A percentile compares a stretch with the other conserved stretches of the same genome.
phyloP scores from a whole-genome alignment of 2,113 vertebrate species.

The Chionomys nivalis region DNA sequence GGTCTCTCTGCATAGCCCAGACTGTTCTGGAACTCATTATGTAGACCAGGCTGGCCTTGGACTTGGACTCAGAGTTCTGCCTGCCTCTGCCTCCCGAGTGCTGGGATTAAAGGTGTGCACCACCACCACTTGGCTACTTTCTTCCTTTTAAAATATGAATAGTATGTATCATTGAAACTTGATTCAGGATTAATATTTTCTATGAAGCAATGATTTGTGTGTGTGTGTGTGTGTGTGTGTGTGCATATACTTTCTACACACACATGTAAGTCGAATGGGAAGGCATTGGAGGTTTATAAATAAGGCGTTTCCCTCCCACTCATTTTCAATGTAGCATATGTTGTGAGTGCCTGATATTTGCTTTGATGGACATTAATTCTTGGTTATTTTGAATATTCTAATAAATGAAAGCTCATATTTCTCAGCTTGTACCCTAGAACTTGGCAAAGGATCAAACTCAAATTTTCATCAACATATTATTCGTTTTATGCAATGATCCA shows the following conservation, averaged over 20 bases:
- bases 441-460: constrained; percentile 7
- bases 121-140: background rate
- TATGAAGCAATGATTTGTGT: background rate
- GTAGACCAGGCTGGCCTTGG: background rate
- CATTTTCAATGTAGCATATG: background rate
- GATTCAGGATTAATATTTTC: background rate
- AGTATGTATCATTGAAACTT: background rate
- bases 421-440: background rate
- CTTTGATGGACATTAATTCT: constrained; percentile 11
- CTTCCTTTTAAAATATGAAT: background rate
- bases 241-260: too few species aligned
- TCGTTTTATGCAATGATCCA: constrained; percentile 3
- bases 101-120: background rate
- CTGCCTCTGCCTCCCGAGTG: background rate
- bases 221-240: too few species aligned
- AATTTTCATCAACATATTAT: constrained; percentile 48
- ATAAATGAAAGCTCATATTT: constrained; percentile 17
- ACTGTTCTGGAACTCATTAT: background rate
- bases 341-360: background rate
- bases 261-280: too few species aligned
- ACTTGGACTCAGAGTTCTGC: background rate
- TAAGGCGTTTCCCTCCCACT: background rate
- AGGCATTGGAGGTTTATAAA: too few species aligned
- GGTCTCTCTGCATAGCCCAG: background rate
- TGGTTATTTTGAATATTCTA: background rate